These are phyloP conservation scores for Anableps anableps DNA, from an alignment of 2,797 vertebrate genomes.

Conservation along the genomic window DNA sequence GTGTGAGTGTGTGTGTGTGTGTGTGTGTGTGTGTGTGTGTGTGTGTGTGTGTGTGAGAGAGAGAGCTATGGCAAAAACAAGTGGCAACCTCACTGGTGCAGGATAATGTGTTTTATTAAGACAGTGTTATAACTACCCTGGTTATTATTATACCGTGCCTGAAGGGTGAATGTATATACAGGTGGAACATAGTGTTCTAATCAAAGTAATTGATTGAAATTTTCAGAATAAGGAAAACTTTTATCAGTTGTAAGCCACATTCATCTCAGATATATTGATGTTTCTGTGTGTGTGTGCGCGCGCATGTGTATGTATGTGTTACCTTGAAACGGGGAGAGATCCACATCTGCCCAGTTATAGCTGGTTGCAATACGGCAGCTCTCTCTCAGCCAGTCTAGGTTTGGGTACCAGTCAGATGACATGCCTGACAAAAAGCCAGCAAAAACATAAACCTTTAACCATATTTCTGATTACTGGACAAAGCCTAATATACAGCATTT, in stretches of 20 bases:
- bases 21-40: slow-evolving; percentile 12
- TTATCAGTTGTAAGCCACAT: slow-evolving; percentile 28
- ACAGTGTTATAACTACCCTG: slow-evolving; percentile 52
- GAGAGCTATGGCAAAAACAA: slow-evolving; percentile 19
- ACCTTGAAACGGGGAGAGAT: slow-evolving; percentile 85
- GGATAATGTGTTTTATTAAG: slow-evolving; percentile 72
- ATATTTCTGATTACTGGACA: neutral
- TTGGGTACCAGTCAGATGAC: slow-evolving; percentile 87
- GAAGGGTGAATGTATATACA: slow-evolving; percentile 52
- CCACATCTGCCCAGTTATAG: slow-evolving; percentile 90
- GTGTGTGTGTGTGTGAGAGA: neutral
- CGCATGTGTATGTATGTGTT: slow-evolving; percentile 25
- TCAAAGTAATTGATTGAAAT: slow-evolving; percentile 62
- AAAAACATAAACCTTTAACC: neutral
- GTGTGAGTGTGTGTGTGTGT: slow-evolving; percentile 14
- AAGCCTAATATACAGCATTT: neutral
- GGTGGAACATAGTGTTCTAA: slow-evolving; percentile 57
- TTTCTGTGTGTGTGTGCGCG: slow-evolving; percentile 11
- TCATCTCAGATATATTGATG: slow-evolving; percentile 33
- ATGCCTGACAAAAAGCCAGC: slow-evolving; percentile 60
- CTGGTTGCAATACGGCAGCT: slow-evolving; percentile 90
- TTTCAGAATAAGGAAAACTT: slow-evolving; percentile 23
- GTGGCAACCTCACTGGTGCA: slow-evolving; percentile 59
- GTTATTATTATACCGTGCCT: slow-evolving; percentile 63
- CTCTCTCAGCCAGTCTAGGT: slow-evolving; percentile 89